phyloP scores from a whole-genome alignment of 2,797 vertebrate species.

The Muscicapa striata region DNA sequence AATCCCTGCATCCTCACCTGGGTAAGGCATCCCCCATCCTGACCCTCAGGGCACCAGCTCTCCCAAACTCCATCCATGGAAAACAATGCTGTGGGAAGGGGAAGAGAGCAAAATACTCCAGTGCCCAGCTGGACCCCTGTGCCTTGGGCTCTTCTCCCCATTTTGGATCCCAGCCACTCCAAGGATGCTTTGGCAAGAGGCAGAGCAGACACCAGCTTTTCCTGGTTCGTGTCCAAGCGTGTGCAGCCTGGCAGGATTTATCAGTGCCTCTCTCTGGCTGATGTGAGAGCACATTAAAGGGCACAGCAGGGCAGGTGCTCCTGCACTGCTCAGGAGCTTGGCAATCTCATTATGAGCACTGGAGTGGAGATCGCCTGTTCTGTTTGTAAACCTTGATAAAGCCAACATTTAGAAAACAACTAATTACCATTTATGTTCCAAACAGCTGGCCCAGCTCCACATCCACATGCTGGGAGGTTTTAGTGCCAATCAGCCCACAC shows the following conservation, averaged over 20 bases:
- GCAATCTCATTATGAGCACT: neutral
- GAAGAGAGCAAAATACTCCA: neutral
- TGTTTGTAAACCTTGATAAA: slow-evolving; percentile 8
- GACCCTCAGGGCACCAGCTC: neutral
- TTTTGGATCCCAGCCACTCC: neutral
- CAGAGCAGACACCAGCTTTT: neutral
- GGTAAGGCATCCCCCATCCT: neutral
- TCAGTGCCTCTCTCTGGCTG: neutral
- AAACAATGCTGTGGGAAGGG: neutral
- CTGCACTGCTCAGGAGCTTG: neutral
- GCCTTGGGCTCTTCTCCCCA: neutral
- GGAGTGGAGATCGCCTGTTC: neutral
- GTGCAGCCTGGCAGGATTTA: neutral
- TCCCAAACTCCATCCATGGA: neutral
- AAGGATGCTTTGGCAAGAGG: neutral
- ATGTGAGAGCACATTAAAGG: neutral
- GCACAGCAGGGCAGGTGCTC: neutral
- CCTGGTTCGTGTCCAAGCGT: neutral
- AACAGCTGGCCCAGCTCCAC: slow-evolving; percentile 31
- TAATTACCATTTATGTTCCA: neutral
- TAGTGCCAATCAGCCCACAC: slow-evolving; percentile 15
- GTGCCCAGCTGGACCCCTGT: neutral
- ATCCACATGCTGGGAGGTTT: neutral
- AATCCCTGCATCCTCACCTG: neutral
- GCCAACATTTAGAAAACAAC: neutral